Conservation (phyloP, 2,888 invertebrate species). For the Heliconius cydno region DNA sequence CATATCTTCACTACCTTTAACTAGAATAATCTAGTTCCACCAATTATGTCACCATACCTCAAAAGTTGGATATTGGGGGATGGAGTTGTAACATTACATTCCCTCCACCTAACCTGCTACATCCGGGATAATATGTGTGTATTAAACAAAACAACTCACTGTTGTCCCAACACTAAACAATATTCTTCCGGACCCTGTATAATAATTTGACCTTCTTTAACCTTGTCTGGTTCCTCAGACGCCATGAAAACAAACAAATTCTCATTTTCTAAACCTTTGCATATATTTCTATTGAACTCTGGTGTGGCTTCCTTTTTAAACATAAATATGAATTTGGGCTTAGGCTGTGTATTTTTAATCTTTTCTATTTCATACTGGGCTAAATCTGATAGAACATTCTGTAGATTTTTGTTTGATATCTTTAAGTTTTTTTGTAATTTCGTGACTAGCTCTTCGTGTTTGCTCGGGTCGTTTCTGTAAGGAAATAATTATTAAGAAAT, state of each 20-base stretch:
- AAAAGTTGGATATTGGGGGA: neutral
- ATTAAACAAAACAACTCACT: slow-evolving; percentile 73
- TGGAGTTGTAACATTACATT: neutral
- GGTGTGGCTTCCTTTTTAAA: slow-evolving; percentile 90
- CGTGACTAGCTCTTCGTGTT: slow-evolving; percentile 88
- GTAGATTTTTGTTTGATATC: slow-evolving; percentile 85
- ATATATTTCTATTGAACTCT: slow-evolving; percentile 88
- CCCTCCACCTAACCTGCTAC: neutral
- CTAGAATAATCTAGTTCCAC: neutral
- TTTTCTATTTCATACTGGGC: slow-evolving; percentile 87
- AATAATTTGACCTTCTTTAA: slow-evolving; percentile 81
- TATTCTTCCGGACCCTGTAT: slow-evolving; percentile 82
- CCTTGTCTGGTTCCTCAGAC: slow-evolving; percentile 87
- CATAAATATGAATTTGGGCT: slow-evolving; percentile 83
- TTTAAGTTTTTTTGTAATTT: slow-evolving; percentile 89
- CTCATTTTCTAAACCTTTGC: slow-evolving; percentile 84
- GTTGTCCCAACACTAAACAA: slow-evolving; percentile 81
- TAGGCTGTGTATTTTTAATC: slow-evolving; percentile 75
- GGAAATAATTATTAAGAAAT: neutral
- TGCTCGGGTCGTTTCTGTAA: slow-evolving; percentile 86
- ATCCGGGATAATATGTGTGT: neutral
- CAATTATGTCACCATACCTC: neutral
- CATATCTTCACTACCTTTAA: too few relatives aligned
- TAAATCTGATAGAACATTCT: slow-evolving; percentile 86
- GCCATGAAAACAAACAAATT: slow-evolving; percentile 86